phyloP scores from a whole-genome alignment of 1,140 invertebrate genomes.

The Drosophila lacteicornis region DNA sequence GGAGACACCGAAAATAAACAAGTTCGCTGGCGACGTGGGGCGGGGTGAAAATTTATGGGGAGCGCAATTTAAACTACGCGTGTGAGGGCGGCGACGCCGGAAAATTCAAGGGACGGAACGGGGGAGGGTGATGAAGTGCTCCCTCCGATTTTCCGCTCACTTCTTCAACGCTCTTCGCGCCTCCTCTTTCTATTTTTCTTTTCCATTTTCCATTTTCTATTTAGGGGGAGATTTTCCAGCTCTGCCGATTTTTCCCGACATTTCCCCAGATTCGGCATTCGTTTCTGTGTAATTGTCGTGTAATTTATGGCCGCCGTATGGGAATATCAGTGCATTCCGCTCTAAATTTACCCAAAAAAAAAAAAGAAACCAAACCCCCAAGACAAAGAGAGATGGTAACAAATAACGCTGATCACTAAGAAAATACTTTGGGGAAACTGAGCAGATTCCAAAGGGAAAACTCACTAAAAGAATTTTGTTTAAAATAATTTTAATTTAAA shows the following conservation, averaged over 20 bases:
- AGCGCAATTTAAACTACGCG: conserved; percentile 80
- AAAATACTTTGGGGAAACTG: not conserved
- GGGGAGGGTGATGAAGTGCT: conserved; percentile 68
- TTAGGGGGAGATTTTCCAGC: conserved; percentile 21
- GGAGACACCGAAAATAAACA: conserved; percentile 54
- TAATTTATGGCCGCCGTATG: conserved; percentile 78
- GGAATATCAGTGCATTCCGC: conserved; percentile 76
- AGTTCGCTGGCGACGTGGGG: conserved; percentile 10
- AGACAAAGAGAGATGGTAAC: conserved; percentile 3
- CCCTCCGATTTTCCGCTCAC: conserved; percentile 60
- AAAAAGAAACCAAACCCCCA: not conserved
- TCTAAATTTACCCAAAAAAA: conserved; percentile 69
- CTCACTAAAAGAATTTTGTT: too few relatives aligned
- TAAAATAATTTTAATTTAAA: too few relatives aligned
- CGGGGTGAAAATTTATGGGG: conserved; percentile 68
- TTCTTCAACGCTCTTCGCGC: conserved; percentile 32
- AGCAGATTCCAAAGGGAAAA: too few relatives aligned
- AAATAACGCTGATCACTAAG: conserved; percentile 9
- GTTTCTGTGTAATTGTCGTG: conserved; percentile 74
- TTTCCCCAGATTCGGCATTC: conserved; percentile 23
- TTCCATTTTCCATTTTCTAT: conserved; percentile 8
- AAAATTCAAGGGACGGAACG: conserved; percentile 2
- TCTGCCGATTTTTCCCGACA: conserved; percentile 35
- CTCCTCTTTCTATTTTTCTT: conserved; percentile 21
- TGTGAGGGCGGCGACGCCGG: conserved; percentile 53